Conservation (phyloP, 2,888 invertebrate genomes). For the Endotricha flammealis region DNA sequence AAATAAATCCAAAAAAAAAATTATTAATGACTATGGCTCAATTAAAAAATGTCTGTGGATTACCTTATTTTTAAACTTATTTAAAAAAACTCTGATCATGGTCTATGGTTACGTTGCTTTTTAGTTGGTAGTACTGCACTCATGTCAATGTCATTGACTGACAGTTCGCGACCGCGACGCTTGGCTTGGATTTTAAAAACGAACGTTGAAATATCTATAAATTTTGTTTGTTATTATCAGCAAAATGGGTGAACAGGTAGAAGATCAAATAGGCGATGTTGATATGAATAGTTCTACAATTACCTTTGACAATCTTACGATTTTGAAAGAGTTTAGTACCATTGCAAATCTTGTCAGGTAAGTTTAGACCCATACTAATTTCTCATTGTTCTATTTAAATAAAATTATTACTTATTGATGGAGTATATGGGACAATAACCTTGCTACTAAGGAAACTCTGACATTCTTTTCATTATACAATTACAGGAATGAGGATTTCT, state of each 20-base stretch:
- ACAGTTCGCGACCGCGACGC: background rate
- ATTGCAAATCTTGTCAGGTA: slow-evolving; percentile 62
- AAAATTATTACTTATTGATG: no score
- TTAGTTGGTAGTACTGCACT: background rate
- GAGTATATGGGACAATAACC: no score
- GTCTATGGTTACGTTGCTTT: background rate
- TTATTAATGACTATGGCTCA: no score
- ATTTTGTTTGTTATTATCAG: slow-evolving; percentile 1
- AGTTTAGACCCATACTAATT: slow-evolving; percentile 15
- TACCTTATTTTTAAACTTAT: no score
- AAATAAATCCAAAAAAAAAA: no score
- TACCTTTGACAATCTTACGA: slow-evolving; percentile 58
- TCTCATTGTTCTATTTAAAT: no score
- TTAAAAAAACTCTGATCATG: background rate
- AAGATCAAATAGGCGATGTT: slow-evolving; percentile 36
- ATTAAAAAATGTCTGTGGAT: no score
- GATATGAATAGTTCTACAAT: slow-evolving; percentile 47
- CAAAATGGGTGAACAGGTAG: slow-evolving; percentile 45
- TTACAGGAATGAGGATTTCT: slow-evolving; percentile 66
- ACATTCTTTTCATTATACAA: slow-evolving; percentile 7
- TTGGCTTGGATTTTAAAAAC: background rate
- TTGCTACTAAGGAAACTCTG: no score
- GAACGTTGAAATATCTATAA: no score
- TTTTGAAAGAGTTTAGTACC: slow-evolving; percentile 63
- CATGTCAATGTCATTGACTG: slow-evolving; percentile 1